phyloP scores from a whole-genome alignment of 2,113 vertebrate species.

The Todiramphus saurophagus region DNA sequence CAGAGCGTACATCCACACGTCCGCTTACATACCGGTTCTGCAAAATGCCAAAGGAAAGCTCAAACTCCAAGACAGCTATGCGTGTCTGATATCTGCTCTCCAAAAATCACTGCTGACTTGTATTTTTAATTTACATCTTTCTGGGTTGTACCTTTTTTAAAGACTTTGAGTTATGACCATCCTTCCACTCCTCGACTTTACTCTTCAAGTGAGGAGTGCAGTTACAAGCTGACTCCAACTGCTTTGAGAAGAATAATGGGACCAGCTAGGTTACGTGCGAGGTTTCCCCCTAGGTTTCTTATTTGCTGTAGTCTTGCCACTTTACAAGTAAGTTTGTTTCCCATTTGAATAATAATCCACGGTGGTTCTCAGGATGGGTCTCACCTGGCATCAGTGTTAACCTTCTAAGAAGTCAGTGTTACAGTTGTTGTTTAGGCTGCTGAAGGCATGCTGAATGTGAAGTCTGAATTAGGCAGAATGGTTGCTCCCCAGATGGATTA shows the following conservation, averaged over 20 bases:
- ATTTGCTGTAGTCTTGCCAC: background rate
- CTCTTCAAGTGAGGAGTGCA: fast-evolving
- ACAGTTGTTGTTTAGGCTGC: background rate
- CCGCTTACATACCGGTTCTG: fast-evolving
- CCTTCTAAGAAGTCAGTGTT: background rate
- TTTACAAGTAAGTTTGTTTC: background rate
- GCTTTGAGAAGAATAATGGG: background rate
- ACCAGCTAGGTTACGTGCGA: background rate
- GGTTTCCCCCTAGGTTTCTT: background rate
- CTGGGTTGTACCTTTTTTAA: background rate
- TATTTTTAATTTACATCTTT: background rate
- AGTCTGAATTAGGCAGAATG: background rate
- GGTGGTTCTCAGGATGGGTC: background rate
- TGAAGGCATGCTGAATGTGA: background rate
- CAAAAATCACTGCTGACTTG: background rate
- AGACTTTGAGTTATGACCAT: background rate
- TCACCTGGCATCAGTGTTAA: background rate
- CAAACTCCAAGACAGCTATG: background rate
- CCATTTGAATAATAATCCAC: background rate
- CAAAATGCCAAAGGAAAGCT: background rate
- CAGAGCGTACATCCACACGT: background rate
- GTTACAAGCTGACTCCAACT: background rate
- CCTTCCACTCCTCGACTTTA: background rate
- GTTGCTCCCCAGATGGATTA: background rate
- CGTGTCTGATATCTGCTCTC: background rate